phyloP scores from a whole-genome alignment of 2,888 invertebrate species.

The Nysson spinosus region DNA sequence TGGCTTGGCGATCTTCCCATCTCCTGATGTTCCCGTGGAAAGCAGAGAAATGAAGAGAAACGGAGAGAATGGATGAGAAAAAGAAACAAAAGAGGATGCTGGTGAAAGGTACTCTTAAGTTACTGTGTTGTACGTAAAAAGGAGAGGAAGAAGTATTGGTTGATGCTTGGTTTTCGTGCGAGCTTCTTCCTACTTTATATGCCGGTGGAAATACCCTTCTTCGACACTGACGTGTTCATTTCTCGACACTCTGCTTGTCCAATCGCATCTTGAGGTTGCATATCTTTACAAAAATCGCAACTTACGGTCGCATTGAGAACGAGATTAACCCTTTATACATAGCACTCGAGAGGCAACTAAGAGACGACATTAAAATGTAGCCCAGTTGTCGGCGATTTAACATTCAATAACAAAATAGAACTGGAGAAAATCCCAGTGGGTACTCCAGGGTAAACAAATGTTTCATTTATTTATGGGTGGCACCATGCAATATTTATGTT shows the following conservation, averaged over 20 bases:
- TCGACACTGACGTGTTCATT: constrained; percentile 65
- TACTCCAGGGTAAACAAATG: too few species aligned
- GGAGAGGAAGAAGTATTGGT: constrained; percentile 26
- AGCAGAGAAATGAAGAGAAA: constrained; percentile 33
- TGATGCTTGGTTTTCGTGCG: constrained; percentile 40
- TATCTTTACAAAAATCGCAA: too few species aligned
- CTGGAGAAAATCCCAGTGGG: too few species aligned
- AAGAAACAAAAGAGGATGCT: constrained; percentile 10
- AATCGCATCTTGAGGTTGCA: too few species aligned
- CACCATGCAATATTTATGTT: too few species aligned
- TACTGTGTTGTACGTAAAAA: constrained; percentile 9
- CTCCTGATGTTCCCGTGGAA: constrained; percentile 55
- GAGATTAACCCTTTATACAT: too few species aligned
- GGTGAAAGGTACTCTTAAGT: constrained; percentile 10
- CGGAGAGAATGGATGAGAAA: constrained; percentile 27
- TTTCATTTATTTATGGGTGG: too few species aligned
- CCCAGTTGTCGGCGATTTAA: too few species aligned
- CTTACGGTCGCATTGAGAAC: too few species aligned
- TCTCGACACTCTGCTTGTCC: constrained; percentile 45
- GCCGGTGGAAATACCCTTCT: constrained; percentile 48
- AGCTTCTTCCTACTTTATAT: constrained; percentile 58
- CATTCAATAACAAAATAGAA: too few species aligned
- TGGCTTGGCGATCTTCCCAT: constrained; percentile 56
- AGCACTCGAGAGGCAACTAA: too few species aligned
- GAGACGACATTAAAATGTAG: too few species aligned